These are phyloP conservation scores for Trichonephila clavipes DNA, from an alignment of 1,140 invertebrate species.

Conservation along the genomic window DNA sequence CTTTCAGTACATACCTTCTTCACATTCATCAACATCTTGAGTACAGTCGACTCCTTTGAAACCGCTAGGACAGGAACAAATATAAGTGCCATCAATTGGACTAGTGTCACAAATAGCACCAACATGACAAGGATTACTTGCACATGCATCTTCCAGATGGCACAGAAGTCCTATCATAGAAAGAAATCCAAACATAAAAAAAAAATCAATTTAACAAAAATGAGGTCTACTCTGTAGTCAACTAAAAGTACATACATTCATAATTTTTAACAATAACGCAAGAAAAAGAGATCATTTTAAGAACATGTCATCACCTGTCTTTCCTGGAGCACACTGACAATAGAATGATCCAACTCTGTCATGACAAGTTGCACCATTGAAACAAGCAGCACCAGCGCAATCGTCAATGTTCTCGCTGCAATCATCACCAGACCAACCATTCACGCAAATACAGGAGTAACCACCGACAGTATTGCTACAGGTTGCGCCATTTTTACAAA, in stretches of 20 bases:
- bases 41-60: slow-evolving; percentile 95
- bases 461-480: slow-evolving; percentile 94
- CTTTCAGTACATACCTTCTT: slow-evolving; percentile 86
- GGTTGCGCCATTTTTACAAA: slow-evolving; percentile 96
- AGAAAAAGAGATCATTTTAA: neutral
- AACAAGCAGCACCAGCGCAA: slow-evolving; percentile 94
- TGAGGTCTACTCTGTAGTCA: neutral
- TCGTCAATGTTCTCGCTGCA: slow-evolving; percentile 97
- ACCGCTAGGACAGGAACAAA: slow-evolving; percentile 94
- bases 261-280: no score
- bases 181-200: neutral
- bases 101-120: slow-evolving; percentile 97
- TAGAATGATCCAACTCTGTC: slow-evolving; percentile 96
- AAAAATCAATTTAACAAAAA: neutral
- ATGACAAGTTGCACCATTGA: slow-evolving; percentile 97
- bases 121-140: slow-evolving; percentile 95
- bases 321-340: slow-evolving; percentile 96
- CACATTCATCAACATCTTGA: slow-evolving; percentile 97
- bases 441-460: slow-evolving; percentile 97
- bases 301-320: slow-evolving; percentile 88
- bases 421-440: slow-evolving; percentile 94
- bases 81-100: slow-evolving; percentile 96
- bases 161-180: slow-evolving; percentile 88
- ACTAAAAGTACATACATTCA: neutral
- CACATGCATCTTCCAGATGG: slow-evolving; percentile 97